phyloP scores from a whole-genome alignment of 2,113 vertebrate genomes.

The Rattus rattus region DNA sequence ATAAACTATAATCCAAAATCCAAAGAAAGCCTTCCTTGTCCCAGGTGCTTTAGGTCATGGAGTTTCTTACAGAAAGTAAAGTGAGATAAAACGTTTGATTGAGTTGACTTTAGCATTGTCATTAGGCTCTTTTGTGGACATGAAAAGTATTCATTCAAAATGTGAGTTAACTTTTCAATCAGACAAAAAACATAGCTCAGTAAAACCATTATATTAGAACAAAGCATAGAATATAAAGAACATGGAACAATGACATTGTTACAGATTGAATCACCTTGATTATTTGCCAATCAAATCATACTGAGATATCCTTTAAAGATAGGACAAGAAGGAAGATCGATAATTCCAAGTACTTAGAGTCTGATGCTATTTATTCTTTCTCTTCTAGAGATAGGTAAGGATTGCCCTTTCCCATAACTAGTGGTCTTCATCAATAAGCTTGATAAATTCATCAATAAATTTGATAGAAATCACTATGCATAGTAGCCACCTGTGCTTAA shows the following conservation, averaged over 20 bases:
- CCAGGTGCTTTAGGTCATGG: neutral
- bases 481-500: neutral
- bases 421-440: too few relatives aligned
- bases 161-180: neutral
- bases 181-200: neutral
- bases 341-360: neutral
- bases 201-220: neutral
- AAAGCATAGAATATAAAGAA: neutral
- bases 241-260: neutral
- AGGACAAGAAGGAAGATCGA: neutral
- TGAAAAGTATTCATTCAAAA: neutral
- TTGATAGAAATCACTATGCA: neutral
- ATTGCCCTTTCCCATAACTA: neutral
- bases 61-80: neutral
- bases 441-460: neutral
- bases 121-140: neutral
- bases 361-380: constrained; percentile 2
- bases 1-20: neutral
- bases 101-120: neutral
- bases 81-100: neutral
- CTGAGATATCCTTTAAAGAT: constrained; percentile 1
- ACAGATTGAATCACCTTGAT: neutral
- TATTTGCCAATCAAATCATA: constrained; percentile 30
- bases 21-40: neutral
- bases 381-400: constrained; percentile 17